A percentile compares a stretch with the other conserved stretches of the same genome.
Evolutionary conservation across 2,113 vertebrate genomes (phyloP).

Genomic region (Leptodactylus fuscus): DNA sequence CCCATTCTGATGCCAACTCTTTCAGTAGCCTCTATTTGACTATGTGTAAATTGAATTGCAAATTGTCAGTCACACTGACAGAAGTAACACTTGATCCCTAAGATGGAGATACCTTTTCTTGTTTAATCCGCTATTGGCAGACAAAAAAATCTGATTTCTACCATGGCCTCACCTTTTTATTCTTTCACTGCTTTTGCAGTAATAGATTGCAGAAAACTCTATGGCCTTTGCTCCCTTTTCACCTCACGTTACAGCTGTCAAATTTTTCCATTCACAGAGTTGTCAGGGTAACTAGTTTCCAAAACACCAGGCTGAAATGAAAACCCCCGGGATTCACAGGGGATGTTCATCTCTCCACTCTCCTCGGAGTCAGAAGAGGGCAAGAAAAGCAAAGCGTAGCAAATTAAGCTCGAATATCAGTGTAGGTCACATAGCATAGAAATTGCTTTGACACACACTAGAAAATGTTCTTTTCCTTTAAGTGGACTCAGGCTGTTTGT

Average conservation of each 20-base stretch:
- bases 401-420: constrained; percentile 41
- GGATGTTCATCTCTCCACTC: constrained; percentile 40
- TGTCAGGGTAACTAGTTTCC: constrained; percentile 57
- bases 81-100: neutral
- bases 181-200: constrained; percentile 24
- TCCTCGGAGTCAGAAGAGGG: constrained; percentile 17
- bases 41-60: neutral
- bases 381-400: constrained; percentile 37
- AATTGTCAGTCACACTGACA: constrained; percentile 13
- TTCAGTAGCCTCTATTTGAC: too few species aligned
- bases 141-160: constrained; percentile 17
- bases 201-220: constrained; percentile 53
- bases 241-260: constrained; percentile 49
- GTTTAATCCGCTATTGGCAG: constrained; percentile 38
- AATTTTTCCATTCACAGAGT: constrained; percentile 50
- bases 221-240: constrained; percentile 49
- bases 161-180: neutral
- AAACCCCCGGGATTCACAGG: constrained; percentile 48
- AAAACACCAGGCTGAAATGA: constrained; percentile 53
- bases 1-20: too few species aligned
- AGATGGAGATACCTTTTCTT: constrained; percentile 10
- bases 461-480: constrained; percentile 13
- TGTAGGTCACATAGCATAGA: constrained; percentile 10
- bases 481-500: neutral
- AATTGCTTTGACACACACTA: constrained; percentile 12